Evolutionary conservation across 1,140 invertebrate genomes (phyloP).

Genomic region (Venturia canescens): DNA sequence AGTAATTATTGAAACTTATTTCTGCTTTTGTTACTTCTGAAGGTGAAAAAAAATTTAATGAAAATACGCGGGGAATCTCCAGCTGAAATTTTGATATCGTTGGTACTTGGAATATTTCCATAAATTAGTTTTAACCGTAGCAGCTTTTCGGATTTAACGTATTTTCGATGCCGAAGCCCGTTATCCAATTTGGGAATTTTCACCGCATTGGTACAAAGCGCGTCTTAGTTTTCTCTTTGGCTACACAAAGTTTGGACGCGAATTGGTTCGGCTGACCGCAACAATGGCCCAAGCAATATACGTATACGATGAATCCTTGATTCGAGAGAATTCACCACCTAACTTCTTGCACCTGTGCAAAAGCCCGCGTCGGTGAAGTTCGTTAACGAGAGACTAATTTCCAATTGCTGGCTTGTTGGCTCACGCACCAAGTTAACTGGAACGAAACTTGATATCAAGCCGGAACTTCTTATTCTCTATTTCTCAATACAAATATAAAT

Average conservation of each 20-base stretch:
- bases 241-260: neutral
- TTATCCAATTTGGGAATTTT: neutral
- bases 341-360: slow-evolving; percentile 41
- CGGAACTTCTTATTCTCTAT: neutral
- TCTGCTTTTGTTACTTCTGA: neutral
- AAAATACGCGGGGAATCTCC: too few species aligned
- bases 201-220: slow-evolving; percentile 7
- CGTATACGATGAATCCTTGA: neutral
- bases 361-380: slow-evolving; percentile 71
- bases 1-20: neutral
- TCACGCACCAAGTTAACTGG: slow-evolving; percentile 58
- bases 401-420: slow-evolving; percentile 63
- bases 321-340: slow-evolving; percentile 11
- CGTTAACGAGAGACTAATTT: slow-evolving; percentile 75
- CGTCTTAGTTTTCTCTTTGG: slow-evolving; percentile 2
- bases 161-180: too few species aligned
- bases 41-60: too few species aligned
- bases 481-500: neutral
- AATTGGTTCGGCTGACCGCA: slow-evolving; percentile 17
- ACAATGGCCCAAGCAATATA: neutral
- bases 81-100: too few species aligned
- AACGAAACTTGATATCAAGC: slow-evolving; percentile 59
- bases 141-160: too few species aligned
- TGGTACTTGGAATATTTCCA: too few species aligned
- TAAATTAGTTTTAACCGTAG: too few species aligned